Base-by-base conservation (phyloP, 2,888 invertebrate genomes). In the Patella ulyssiponensis region DNA sequence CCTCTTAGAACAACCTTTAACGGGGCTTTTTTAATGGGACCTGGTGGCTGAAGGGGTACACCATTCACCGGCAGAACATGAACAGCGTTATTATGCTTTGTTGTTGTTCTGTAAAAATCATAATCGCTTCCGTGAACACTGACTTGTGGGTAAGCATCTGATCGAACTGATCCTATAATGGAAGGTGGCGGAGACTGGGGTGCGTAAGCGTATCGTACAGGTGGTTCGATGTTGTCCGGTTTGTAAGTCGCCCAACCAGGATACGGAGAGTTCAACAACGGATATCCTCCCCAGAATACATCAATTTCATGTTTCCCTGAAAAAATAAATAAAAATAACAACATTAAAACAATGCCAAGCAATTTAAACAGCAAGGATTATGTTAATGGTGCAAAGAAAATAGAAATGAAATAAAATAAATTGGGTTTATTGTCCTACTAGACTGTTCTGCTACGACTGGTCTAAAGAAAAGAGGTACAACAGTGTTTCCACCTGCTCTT, bases 291-390 rank as follows among this genome's bases (percentile, higher is more conserved):
- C 88, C 88, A 88, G 53, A 80, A 80, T 0, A 88, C 87, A 58
- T 86, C 86, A 9, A 89, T 87, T 64, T 86, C 83, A 71, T 89
- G 88, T 51, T 85, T 84, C 20, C 88, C 88, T 88, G 79, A 0
- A 33, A 71, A 69, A 69, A 2, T 52, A 44, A 44, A 44, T 44
- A 44, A 44, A 33, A 33, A 33, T 33, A 33, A 33, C 33, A 33
- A 33, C 33, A 33, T 33, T 4, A 33, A 33, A 33, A 23, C n/a
- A 44, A 17, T 27, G 52, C 20, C 7, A 70, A 17, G 27, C 14
- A 77, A 33, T 15, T 70, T 69, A n/a, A 20, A 44, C 44, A 44
- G 7, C 44, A 27, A 11, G 44, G 20, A 33, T 4, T 74, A 44
- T 64, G 58, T 74, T 23, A 58, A 58, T 20, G 23, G 0, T 1